Conservation (phyloP, 2,113 vertebrate species). For the Circaetus cinerascens region DNA sequence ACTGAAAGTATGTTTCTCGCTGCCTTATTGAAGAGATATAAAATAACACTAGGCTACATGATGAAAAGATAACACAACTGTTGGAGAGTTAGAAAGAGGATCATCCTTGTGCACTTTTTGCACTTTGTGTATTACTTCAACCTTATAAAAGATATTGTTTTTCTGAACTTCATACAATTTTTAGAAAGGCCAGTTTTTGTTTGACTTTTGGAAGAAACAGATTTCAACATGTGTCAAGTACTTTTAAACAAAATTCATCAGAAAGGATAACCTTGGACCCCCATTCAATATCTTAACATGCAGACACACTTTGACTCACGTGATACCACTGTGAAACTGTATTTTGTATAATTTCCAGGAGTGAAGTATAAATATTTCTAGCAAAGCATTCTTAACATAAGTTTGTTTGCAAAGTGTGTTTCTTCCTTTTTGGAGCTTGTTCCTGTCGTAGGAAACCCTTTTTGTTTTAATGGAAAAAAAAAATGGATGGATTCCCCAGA, state of each 20-base stretch:
- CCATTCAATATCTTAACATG: not conserved
- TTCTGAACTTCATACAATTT: not conserved
- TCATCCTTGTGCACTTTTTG: not conserved
- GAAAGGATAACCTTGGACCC: conserved; percentile 43
- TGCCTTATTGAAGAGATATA: not conserved
- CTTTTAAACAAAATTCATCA: conserved; percentile 51
- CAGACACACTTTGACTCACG: not conserved
- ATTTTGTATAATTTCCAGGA: conserved; percentile 15
- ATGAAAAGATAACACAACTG: not conserved
- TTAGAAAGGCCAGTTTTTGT: conserved; percentile 17
- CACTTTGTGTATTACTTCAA: not conserved
- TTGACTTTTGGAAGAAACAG: conserved; percentile 7
- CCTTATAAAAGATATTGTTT: not conserved
- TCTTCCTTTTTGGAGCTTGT: conserved; percentile 10
- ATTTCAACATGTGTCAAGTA: conserved; percentile 18
- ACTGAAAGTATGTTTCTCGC: not conserved
- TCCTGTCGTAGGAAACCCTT: not conserved
- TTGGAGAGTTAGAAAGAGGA: not conserved
- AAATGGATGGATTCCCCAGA: not conserved
- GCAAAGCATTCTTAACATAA: not conserved
- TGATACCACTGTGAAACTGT: conserved; percentile 10
- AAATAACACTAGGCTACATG: not conserved
- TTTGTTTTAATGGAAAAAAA: not conserved
- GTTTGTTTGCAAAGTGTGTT: conserved; percentile 3
- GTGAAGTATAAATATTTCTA: conserved; percentile 25